Conservation (phyloP, 2,113 vertebrate species). For the Brachypteracias leptosomus region DNA sequence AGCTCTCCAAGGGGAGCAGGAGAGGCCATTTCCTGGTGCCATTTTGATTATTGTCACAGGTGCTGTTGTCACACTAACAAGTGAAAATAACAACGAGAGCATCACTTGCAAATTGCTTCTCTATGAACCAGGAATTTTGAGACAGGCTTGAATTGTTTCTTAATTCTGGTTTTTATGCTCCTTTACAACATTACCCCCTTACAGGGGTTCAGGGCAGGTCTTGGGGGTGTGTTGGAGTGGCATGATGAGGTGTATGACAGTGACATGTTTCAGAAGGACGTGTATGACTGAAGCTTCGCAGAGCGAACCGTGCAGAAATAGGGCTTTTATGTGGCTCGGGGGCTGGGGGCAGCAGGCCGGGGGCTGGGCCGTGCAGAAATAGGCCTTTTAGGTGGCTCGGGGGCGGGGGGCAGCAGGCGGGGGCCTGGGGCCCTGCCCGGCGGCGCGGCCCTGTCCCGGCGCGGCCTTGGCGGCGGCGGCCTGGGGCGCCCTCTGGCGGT, state of each 20-base stretch:
- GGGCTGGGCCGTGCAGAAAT: no score
- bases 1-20: no score
- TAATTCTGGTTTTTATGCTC: no score
- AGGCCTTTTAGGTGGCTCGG: no score
- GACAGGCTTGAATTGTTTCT: no score
- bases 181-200: not conserved
- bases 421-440: not conserved
- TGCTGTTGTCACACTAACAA: not conserved
- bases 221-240: fast-evolving
- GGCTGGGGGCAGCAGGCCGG: no score
- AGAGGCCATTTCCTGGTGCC: no score
- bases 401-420: not conserved
- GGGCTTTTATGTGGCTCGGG: not conserved
- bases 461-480: not conserved
- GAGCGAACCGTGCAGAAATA: not conserved
- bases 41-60: no score
- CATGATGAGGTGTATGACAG: not conserved
- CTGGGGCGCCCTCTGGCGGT: not conserved
- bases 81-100: fast-evolving
- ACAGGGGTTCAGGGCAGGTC: fast-evolving
- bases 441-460: not conserved
- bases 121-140: not conserved
- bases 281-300: fast-evolving
- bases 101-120: fast-evolving
- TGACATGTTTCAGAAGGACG: not conserved